Base-by-base conservation (phyloP, 2,797 vertebrate species). In the Acanthiza pusilla region DNA sequence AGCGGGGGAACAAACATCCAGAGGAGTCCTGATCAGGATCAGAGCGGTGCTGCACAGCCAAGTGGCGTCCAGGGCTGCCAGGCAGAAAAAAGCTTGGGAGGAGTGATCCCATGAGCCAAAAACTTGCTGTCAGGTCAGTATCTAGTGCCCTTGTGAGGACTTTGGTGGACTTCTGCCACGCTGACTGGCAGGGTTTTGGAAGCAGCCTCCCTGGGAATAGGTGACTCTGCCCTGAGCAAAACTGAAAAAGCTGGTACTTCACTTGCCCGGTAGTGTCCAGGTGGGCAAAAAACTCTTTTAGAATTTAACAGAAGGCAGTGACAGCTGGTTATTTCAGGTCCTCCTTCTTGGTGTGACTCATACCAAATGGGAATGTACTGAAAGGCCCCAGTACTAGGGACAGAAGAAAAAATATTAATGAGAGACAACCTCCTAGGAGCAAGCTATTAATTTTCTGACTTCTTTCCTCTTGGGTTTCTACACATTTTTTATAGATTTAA, bases 281-380 rank as follows among this genome's bases (percentile, higher is more conserved):
- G 74, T 66, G 61, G 81, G 51, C 55, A 93, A 76, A 68, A 91
- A 76, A 58, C 42, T 54, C 70, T 57, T 89, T 74, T 57, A 68
- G 85, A 82, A 7, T 77, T 45, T 73, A 93, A 67, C 27, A 91
- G 88, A 95, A 93, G 92, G 75, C 40, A 67, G 50, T 5, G 62
- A 83, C 70, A 86, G 88, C 78, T 92, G 94, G 81, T 94, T 91
- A 85, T 87, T 93, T 58, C 7, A 48, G 74, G 53, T 84, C 60
- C 51, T 82, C 58, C 58, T 87, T 75, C 63, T 91, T 58, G 70
- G 32, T 34, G 40, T 86, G 91, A 94, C 83, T 79, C 62, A 79
- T 20, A 82, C n/a, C 42, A 75, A 94, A 85, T 2, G 3, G 12
- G 51, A 83, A 77, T 26, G 38, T 27, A 57, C 30, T 30, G 60